A percentile compares a stretch with the other conserved stretches of the same genome.
phyloP scores from a whole-genome alignment of 2,113 vertebrate species.

The Ctenomys sociabilis region DNA sequence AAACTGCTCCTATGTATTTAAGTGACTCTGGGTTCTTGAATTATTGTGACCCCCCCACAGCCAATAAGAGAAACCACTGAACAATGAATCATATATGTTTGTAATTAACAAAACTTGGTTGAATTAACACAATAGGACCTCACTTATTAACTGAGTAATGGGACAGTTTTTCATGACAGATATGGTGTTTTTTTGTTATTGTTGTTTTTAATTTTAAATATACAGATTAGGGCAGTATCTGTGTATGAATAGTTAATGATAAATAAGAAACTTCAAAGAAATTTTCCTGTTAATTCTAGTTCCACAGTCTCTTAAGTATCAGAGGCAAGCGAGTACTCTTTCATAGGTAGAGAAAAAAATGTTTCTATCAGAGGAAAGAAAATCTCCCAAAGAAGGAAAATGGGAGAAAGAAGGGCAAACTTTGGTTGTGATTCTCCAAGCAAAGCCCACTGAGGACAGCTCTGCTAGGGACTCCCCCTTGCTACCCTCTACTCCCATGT shows the following conservation, averaged over 20 bases:
- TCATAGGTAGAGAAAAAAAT: conserved; percentile 43
- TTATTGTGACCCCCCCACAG: conserved; percentile 3
- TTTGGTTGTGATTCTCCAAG: not conserved
- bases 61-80: not conserved
- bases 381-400: not conserved
- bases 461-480: not conserved
- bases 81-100: not conserved
- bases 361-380: not conserved
- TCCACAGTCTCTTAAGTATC: not conserved
- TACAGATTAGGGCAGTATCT: not conserved
- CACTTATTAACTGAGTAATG: conserved; percentile 24
- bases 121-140: not conserved
- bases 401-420: not conserved
- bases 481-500: not conserved
- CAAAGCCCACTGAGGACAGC: not conserved
- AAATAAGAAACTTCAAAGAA: not conserved
- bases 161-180: conserved; percentile 11
- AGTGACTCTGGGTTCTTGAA: not conserved
- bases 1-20: not conserved
- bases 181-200: no score
- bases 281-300: conserved; percentile 23
- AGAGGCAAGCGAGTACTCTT: not conserved
- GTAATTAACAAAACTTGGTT: not conserved
- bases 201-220: no score
- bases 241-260: not conserved